phyloP scores from a whole-genome alignment of 2,888 invertebrate species.

The Nomada fabriciana region DNA sequence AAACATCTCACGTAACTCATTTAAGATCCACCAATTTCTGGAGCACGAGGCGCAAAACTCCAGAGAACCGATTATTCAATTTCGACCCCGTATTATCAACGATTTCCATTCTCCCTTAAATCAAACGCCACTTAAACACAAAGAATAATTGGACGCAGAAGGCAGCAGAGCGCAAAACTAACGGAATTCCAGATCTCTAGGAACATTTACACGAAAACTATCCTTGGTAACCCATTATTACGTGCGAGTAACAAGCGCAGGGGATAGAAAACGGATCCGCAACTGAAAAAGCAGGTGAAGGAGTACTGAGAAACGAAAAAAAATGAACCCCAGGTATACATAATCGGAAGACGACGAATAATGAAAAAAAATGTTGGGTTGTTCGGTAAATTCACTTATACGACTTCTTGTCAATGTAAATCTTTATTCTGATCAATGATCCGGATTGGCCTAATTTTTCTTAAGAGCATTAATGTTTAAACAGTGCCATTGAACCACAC shows the following conservation, averaged over 20 bases:
- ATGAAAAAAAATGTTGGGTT: too few relatives aligned
- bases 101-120: slow-evolving; percentile 21
- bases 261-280: neutral
- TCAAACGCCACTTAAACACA: slow-evolving; percentile 5
- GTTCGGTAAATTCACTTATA: too few relatives aligned
- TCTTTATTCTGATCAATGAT: too few relatives aligned
- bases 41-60: neutral
- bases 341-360: neutral
- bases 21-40: neutral
- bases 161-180: slow-evolving; percentile 31
- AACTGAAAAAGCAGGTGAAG: neutral
- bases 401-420: too few relatives aligned
- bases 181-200: slow-evolving; percentile 37
- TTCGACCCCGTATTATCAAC: neutral
- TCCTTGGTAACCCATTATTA: slow-evolving; percentile 47
- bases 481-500: too few relatives aligned
- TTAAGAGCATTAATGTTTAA: too few relatives aligned
- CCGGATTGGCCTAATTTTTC: too few relatives aligned
- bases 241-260: slow-evolving; percentile 29
- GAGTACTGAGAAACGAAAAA: neutral
- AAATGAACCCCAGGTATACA: neutral
- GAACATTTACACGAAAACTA: slow-evolving; percentile 36
- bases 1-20: slow-evolving; percentile 1
- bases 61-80: neutral
- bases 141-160: slow-evolving; percentile 13